Conservation (phyloP, 2,888 invertebrate species). For the Agrotis exclamationis region DNA sequence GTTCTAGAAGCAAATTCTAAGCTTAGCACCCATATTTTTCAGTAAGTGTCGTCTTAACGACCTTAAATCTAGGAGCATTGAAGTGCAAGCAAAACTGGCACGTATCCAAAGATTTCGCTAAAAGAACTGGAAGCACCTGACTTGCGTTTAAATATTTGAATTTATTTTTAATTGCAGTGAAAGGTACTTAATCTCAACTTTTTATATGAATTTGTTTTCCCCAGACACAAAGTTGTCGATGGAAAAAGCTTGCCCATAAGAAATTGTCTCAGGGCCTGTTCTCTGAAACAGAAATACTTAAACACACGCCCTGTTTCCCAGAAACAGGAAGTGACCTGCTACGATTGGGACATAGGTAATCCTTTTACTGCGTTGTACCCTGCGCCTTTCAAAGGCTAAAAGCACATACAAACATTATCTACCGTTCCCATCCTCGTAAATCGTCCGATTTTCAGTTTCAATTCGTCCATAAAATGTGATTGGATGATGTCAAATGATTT, state of each 20-base stretch:
- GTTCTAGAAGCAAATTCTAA: conserved; percentile 41
- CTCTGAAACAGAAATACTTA: not conserved
- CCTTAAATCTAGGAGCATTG: conserved; percentile 50
- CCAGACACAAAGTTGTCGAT: too few species aligned
- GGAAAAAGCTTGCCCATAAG: not conserved
- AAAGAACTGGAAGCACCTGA: conserved; percentile 27
- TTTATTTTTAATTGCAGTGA: conserved; percentile 14
- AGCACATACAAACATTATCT: not conserved
- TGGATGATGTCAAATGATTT: too few species aligned
- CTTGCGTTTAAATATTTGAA: conserved; percentile 35
- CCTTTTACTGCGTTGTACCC: too few species aligned
- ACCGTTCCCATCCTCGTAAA: too few species aligned
- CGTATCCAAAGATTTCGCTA: conserved; percentile 39
- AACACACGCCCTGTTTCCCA: not conserved
- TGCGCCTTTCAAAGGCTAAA: not conserved
- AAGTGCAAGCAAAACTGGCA: conserved; percentile 52
- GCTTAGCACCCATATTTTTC: conserved; percentile 48
- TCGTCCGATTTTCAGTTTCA: too few species aligned
- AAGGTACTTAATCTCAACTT: not conserved
- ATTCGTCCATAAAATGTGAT: not conserved
- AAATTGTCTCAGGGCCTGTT: not conserved
- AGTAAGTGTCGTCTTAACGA: conserved; percentile 41
- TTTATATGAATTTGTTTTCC: too few species aligned
- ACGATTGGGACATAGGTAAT: too few species aligned
- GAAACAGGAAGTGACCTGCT: too few species aligned